Conservation (phyloP, 1,140 invertebrate genomes). For the Pteromalus puparum region DNA sequence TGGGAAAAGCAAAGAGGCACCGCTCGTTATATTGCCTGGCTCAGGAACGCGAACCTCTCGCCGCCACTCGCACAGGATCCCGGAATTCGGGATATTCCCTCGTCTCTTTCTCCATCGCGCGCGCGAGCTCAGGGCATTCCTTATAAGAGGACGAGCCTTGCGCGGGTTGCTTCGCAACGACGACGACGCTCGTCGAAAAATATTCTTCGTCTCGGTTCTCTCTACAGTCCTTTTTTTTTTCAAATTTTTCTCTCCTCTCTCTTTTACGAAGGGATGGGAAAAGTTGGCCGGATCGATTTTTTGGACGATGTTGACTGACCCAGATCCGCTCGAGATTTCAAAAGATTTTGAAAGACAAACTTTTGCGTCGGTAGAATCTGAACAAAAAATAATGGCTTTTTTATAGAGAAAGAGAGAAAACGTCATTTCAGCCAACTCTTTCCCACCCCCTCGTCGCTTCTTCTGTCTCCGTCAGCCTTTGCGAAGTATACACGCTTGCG, state of each 20-base stretch:
- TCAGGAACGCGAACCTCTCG: slow-evolving; percentile 26
- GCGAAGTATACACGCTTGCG: background rate
- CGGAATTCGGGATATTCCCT: slow-evolving; percentile 62
- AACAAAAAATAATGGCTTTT: background rate
- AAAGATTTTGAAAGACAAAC: background rate
- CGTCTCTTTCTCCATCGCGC: slow-evolving; percentile 38
- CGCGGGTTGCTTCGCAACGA: background rate
- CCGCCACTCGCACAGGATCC: slow-evolving; percentile 2
- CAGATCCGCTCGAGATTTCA: background rate
- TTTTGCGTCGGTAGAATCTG: background rate
- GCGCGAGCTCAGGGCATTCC: slow-evolving; percentile 15
- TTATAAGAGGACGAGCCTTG: background rate
- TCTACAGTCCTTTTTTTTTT: background rate
- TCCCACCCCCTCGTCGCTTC: background rate
- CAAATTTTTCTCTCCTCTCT: background rate
- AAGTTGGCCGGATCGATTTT: background rate
- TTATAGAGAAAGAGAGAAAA: background rate
- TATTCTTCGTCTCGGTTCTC: slow-evolving; percentile 2
- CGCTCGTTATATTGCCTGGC: slow-evolving; percentile 21
- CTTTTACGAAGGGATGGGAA: background rate
- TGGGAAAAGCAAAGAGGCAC: slow-evolving; percentile 28
- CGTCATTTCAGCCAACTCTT: background rate
- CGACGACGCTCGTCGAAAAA: slow-evolving; percentile 1
- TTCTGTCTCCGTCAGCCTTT: slow-evolving; percentile 15
- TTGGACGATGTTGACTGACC: slow-evolving; percentile 6